Evolutionary conservation across 2,113 vertebrate species (phyloP).

Genomic region (Lucifuga dentata): DNA sequence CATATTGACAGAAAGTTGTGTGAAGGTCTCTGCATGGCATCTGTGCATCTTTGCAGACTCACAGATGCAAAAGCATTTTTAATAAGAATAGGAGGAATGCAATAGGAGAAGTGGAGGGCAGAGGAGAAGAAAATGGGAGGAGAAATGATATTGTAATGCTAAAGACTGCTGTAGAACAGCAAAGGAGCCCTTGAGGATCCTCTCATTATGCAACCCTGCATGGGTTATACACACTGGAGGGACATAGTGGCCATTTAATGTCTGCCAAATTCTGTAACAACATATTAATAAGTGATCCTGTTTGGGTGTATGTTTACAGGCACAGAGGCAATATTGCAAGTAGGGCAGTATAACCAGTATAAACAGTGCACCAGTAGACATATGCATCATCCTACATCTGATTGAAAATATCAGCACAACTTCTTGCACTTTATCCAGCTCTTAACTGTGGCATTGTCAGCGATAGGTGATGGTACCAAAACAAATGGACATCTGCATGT

Average conservation of each 20-base stretch:
- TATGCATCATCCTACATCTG: too few species aligned
- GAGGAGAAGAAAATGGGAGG: not conserved
- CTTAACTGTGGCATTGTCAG: too few species aligned
- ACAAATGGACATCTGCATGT: too few species aligned
- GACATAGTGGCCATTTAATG: conserved; percentile 48
- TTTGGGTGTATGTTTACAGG: not conserved
- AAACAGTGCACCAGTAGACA: too few species aligned
- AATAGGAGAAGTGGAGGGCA: not conserved
- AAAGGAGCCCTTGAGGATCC: conserved; percentile 12
- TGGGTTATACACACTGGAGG: conserved; percentile 45
- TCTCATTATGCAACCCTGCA: conserved; percentile 26
- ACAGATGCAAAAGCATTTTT: not conserved
- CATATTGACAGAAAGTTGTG: too few species aligned
- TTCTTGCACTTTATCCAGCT: too few species aligned
- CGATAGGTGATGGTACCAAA: too few species aligned
- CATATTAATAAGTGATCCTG: conserved; percentile 17
- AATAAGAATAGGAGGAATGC: not conserved
- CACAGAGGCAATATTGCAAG: not conserved
- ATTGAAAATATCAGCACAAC: too few species aligned
- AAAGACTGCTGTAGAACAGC: not conserved
- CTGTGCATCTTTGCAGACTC: conserved; percentile 3
- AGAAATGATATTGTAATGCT: not conserved
- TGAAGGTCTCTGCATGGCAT: not conserved
- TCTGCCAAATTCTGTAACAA: conserved; percentile 30
- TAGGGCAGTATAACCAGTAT: not conserved